Conservation (phyloP, 2,888 invertebrate genomes). For the Synanthedon formicaeformis region DNA sequence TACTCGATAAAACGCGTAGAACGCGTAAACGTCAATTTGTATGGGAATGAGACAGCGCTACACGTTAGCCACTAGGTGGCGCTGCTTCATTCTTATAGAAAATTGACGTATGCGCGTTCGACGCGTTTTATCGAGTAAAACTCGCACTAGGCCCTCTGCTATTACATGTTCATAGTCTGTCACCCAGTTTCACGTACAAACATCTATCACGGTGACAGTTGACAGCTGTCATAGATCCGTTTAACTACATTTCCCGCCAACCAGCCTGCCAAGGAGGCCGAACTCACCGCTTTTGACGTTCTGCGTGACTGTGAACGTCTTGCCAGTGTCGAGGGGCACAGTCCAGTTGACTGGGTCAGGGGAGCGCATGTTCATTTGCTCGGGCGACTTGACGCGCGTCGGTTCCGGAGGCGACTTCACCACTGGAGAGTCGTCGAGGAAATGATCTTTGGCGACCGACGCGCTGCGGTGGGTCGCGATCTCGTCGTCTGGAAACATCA, state of each 20-base stretch:
- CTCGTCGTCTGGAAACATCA: constrained; percentile 46
- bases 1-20: too few relatives aligned
- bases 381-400: constrained; percentile 92
- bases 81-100: too few relatives aligned
- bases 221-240: neutral
- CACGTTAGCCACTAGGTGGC: too few relatives aligned
- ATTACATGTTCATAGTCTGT: too few relatives aligned
- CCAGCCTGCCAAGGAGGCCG: constrained; percentile 29
- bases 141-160: too few relatives aligned
- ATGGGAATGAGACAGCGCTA: too few relatives aligned
- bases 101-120: too few relatives aligned
- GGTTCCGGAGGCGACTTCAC: constrained; percentile 95
- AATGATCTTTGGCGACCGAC: constrained; percentile 64
- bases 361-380: constrained; percentile 91
- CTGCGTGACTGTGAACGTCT: constrained; percentile 93
- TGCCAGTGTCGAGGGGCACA: constrained; percentile 92
- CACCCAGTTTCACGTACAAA: too few relatives aligned
- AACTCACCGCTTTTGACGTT: constrained; percentile 79
- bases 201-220: too few relatives aligned
- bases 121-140: too few relatives aligned
- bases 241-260: constrained; percentile 39
- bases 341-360: constrained; percentile 97
- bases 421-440: constrained; percentile 71
- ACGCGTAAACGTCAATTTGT: too few relatives aligned
- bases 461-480: constrained; percentile 62